Percentiles rank a stretch among this genome's conserved stretches.
phyloP scores from a whole-genome alignment of 2,888 invertebrate genomes.

The Acleris literana region DNA sequence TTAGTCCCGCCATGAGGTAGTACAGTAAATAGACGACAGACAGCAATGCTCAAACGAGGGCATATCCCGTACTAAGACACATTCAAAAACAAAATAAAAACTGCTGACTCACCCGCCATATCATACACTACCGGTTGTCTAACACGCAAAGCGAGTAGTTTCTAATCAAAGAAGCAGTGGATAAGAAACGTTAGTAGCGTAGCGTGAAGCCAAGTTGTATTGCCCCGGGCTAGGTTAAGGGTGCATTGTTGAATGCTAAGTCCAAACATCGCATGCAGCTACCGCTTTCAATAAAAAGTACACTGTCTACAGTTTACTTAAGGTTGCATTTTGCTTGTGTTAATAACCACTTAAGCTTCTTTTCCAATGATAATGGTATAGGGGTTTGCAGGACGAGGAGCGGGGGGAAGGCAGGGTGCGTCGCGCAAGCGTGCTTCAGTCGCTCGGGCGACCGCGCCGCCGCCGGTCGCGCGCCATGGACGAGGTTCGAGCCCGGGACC shows the following conservation, averaged over 20 bases:
- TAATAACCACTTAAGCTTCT: slow-evolving; percentile 53
- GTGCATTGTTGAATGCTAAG: slow-evolving; percentile 71
- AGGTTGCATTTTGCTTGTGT: slow-evolving; percentile 40
- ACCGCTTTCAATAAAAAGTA: slow-evolving; percentile 32
- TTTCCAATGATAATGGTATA: slow-evolving; percentile 56
- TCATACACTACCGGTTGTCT: slow-evolving; percentile 38
- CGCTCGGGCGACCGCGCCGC: slow-evolving; percentile 84
- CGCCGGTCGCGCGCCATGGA: slow-evolving; percentile 83
- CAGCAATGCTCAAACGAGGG: slow-evolving; percentile 68
- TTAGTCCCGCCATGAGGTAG: slow-evolving; percentile 50
- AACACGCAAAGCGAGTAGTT: not conserved
- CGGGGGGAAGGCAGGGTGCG: slow-evolving; percentile 72
- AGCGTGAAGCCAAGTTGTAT: slow-evolving; percentile 45
- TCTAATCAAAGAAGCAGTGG: slow-evolving; percentile 49
- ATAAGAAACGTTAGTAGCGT: slow-evolving; percentile 38
- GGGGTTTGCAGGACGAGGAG: slow-evolving; percentile 77
- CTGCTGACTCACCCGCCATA: slow-evolving; percentile 31
- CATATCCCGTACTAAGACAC: slow-evolving; percentile 51
- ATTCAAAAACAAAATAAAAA: slow-evolving; percentile 29
- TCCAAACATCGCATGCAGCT: slow-evolving; percentile 55
- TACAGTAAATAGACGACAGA: slow-evolving; percentile 60
- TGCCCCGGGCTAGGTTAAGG: slow-evolving; percentile 74
- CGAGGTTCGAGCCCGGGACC: slow-evolving; percentile 70
- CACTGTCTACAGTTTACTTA: slow-evolving; percentile 36
- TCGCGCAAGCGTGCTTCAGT: slow-evolving; percentile 82